Base-by-base conservation (phyloP, 2,888 invertebrate species). In the Stenodema calcarata region DNA sequence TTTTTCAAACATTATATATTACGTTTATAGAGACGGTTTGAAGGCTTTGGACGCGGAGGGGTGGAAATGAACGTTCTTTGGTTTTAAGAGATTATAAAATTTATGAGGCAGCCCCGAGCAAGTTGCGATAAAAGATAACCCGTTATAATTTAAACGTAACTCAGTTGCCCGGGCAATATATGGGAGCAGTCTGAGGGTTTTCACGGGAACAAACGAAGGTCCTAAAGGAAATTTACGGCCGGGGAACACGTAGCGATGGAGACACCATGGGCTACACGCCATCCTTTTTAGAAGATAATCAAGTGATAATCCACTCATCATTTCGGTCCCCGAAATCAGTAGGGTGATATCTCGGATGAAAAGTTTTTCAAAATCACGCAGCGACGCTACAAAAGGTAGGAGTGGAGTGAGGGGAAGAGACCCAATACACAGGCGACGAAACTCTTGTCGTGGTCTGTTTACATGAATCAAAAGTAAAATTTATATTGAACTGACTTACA, bases 81-180 rank as follows among this genome's bases (percentile, higher is more conserved):
- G 73, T 73, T 73, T 73, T 54, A 54, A 80, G 80, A 80, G 80
- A 80, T 80, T 27, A 80, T 41, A 69, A 69, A 82, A 82, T 82
- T 82, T 82, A 82, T 27, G 82, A 69, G 30, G 62, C 82, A 18
- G 30, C 50, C 16, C 42, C 18, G 69, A 62, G 82, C 82, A 82
- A 62, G 82, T 82, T 62, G 82, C 82, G 82, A 82, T 82, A 82
- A 82, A 82, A 82, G 82, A 82, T 82, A 82, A 82, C 82, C 41
- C 82, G 82, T 82, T 62, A 82, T 82, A 82, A 82, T 69, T 82
- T 69, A 41, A 82, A 82, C 62, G 82, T 82, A 82, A 82, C 82
- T 82, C 82, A 42, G 62, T 62, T 50, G 82, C 27, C 27, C 16
- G 82, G 82, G 82, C 82, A 82, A 82, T 82, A 82, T 82, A 82